Conservation (phyloP, 2,888 invertebrate species). For the Quadroppia sp. region DNA sequence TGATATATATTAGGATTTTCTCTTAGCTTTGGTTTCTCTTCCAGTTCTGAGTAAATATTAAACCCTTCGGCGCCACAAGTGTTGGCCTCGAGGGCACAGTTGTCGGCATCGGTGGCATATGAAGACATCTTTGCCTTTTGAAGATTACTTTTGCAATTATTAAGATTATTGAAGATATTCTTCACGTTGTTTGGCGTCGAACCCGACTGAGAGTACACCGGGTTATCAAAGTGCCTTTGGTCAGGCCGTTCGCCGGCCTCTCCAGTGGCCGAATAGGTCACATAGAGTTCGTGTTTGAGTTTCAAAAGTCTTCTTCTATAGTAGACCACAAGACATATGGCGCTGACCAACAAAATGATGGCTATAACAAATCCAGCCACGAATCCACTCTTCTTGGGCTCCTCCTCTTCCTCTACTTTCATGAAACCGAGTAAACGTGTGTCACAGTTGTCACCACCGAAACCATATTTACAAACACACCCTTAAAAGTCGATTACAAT, state of each 20-base stretch:
- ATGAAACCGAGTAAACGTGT: constrained; percentile 42
- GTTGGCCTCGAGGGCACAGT: neutral
- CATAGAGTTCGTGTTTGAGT: constrained; percentile 80
- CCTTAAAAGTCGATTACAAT: constrained; percentile 47
- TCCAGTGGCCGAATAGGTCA: constrained; percentile 61
- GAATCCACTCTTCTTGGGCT: constrained; percentile 55
- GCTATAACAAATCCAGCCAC: constrained; percentile 61
- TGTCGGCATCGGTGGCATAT: constrained; percentile 38
- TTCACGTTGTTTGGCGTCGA: constrained; percentile 46
- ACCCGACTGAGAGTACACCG: constrained; percentile 47
- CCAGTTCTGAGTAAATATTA: constrained; percentile 37
- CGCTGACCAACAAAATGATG: constrained; percentile 62
- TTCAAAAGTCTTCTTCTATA: constrained; percentile 73
- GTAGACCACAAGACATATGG: constrained; percentile 66
- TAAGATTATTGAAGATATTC: constrained; percentile 46
- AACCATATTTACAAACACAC: constrained; percentile 47
- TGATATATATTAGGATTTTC: constrained; percentile 62
- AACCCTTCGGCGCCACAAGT: constrained; percentile 10
- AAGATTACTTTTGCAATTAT: constrained; percentile 45
- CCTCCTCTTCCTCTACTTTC: constrained; percentile 40
- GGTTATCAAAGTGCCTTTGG: constrained; percentile 48
- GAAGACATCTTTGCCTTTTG: constrained; percentile 45
- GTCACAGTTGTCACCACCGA: constrained; percentile 46
- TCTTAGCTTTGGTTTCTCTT: constrained; percentile 24
- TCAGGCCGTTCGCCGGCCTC: constrained; percentile 20